These are phyloP conservation scores for Orchesella cincta DNA, from an alignment of 1,140 invertebrate species.

Conservation along the genomic window DNA sequence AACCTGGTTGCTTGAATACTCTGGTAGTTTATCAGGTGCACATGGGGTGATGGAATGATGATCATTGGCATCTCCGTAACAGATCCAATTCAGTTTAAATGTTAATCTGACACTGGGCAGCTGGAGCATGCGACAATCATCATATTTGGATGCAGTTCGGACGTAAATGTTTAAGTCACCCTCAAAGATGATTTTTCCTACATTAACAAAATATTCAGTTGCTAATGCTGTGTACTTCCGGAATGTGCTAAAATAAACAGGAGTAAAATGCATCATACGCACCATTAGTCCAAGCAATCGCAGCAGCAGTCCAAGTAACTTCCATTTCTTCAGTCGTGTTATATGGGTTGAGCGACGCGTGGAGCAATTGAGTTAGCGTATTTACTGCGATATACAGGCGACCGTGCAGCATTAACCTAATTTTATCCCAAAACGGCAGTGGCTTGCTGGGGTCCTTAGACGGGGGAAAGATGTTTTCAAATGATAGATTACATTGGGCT, in stretches of 20 bases:
- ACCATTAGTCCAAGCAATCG: conserved; percentile 95
- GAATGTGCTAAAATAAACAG: too few species aligned
- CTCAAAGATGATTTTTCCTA: conserved; percentile 80
- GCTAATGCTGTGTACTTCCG: too few species aligned
- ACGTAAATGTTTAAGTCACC: conserved; percentile 86
- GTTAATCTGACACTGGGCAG: conserved; percentile 84
- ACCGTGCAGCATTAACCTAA: conserved; percentile 88
- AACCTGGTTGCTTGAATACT: conserved; percentile 92
- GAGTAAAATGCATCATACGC: too few species aligned
- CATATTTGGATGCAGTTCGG: conserved; percentile 96
- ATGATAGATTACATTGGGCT: conserved; percentile 87
- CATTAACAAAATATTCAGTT: conserved; percentile 35
- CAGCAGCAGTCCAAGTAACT: conserved; percentile 86
- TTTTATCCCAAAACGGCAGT: conserved; percentile 97
- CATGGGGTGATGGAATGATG: conserved; percentile 95
- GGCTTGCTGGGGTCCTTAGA: conserved; percentile 91
- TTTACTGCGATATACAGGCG: conserved; percentile 81
- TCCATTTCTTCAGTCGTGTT: conserved; percentile 99
- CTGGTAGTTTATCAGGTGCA: conserved; percentile 93
- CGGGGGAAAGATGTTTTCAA: conserved; percentile 80
- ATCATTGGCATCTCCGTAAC: conserved; percentile 89
- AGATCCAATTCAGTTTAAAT: conserved; percentile 87
- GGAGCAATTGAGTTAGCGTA: conserved; percentile 82
- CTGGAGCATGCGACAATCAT: conserved; percentile 89
- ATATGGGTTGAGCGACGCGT: conserved; percentile 95